A percentile compares a stretch with the other conserved stretches of the same genome.
phyloP scores from a whole-genome alignment of 2,113 vertebrate species.

The Promerops cafer region DNA sequence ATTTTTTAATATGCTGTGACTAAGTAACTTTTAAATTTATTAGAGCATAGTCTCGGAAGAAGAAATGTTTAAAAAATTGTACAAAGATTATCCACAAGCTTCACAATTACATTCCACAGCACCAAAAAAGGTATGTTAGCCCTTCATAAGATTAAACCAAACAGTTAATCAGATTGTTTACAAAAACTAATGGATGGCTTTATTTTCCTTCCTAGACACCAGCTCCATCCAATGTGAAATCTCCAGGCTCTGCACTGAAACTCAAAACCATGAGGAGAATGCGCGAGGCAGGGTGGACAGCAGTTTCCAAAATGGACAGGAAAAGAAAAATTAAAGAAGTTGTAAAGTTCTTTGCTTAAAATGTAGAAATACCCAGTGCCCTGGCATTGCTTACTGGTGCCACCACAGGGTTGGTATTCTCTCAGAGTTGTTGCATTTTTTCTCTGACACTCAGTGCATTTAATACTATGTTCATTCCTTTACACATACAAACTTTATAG shows the following conservation, averaged over 20 bases:
- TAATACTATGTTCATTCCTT: background rate
- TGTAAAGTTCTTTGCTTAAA: conserved; percentile 76
- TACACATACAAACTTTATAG: background rate
- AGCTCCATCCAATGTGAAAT: conserved; percentile 60
- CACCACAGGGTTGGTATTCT: background rate
- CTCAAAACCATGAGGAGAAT: conserved; percentile 80
- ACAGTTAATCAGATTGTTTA: background rate
- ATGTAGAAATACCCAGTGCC: background rate
- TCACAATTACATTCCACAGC: conserved; percentile 13
- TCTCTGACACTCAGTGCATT: background rate
- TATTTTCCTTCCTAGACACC: conserved; percentile 51
- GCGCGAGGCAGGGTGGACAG: conserved; percentile 83
- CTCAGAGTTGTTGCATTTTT: background rate
- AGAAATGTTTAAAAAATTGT: conserved; percentile 57
- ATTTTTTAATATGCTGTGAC: background rate
- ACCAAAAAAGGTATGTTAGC: conserved; percentile 67
- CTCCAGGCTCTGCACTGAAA: conserved; percentile 75
- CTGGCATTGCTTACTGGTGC: background rate
- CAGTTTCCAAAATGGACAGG: conserved; percentile 78
- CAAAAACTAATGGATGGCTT: background rate
- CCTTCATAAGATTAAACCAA: background rate
- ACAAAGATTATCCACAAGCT: conserved; percentile 43
- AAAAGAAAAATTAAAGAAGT: conserved; percentile 80
- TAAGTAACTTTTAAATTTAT: background rate
- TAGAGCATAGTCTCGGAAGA: conserved; percentile 74